phyloP scores from a whole-genome alignment of 2,888 invertebrate genomes.

The Macrosoma leucophasiata region DNA sequence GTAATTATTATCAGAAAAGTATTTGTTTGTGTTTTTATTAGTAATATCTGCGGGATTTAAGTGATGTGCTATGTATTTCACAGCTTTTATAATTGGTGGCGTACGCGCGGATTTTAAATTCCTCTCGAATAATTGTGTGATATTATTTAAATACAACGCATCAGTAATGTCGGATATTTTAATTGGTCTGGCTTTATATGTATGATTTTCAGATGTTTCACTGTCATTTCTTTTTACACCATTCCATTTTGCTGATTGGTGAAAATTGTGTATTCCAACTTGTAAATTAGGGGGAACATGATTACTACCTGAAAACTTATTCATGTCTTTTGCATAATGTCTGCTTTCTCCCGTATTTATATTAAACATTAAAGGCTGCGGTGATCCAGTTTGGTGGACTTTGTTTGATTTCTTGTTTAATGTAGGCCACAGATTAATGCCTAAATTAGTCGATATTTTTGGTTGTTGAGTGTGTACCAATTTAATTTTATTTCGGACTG shows the following conservation, averaged over 20 bases:
- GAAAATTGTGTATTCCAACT: slow-evolving; percentile 14
- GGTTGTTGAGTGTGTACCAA: slow-evolving; percentile 20
- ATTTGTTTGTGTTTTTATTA: slow-evolving; percentile 12
- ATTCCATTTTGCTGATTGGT: slow-evolving; percentile 12
- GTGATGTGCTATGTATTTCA: not conserved
- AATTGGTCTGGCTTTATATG: slow-evolving; percentile 1
- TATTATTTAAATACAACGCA: slow-evolving; percentile 7
- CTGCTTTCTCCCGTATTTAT: slow-evolving; percentile 6
- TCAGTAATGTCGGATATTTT: slow-evolving; percentile 3
- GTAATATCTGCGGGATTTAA: slow-evolving; percentile 2
- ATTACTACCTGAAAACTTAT: slow-evolving; percentile 9
- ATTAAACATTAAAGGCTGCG: no score
- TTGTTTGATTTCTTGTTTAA: slow-evolving; percentile 15
- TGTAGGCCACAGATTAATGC: slow-evolving; percentile 48
- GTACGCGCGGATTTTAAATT: no score
- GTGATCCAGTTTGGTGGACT: slow-evolving; percentile 1
- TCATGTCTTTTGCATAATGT: slow-evolving; percentile 10
- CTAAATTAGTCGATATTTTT: slow-evolving; percentile 27
- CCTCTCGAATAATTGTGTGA: no score
- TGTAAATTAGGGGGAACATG: no score
- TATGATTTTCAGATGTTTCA: slow-evolving; percentile 1
- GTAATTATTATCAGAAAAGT: slow-evolving; percentile 14
- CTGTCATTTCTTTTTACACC: slow-evolving; percentile 1
- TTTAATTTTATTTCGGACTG: slow-evolving; percentile 23
- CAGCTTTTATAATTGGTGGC: not conserved